These are phyloP conservation scores for Molanna angustata DNA, from an alignment of 2,888 invertebrate species.

Conservation along the genomic window DNA sequence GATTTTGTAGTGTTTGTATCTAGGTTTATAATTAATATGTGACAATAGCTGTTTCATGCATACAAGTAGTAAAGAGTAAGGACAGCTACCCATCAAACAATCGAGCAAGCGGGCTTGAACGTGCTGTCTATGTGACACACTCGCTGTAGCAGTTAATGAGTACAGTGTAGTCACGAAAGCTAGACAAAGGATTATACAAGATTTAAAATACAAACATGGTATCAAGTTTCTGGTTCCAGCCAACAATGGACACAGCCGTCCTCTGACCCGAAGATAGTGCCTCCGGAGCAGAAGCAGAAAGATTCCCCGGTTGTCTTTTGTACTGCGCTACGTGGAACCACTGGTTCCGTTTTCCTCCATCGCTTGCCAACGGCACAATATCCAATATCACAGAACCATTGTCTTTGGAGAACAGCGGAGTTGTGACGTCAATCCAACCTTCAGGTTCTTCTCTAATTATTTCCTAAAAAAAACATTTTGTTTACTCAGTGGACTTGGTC, in stretches of 20 bases:
- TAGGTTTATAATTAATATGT: too few species aligned
- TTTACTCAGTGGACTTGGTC: too few species aligned
- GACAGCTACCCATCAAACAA: too few species aligned
- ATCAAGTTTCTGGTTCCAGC: conserved; percentile 59
- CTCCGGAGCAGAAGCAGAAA: conserved; percentile 43
- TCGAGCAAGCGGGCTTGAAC: too few species aligned
- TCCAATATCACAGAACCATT: conserved; percentile 49
- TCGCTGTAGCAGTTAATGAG: too few species aligned
- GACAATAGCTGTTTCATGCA: too few species aligned
- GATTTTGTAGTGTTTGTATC: too few species aligned
- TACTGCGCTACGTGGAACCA: conserved; percentile 48
- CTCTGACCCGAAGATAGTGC: conserved; percentile 58
- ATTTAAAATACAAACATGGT: conserved; percentile 48
- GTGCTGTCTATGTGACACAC: too few species aligned
- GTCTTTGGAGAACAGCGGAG: conserved; percentile 55
- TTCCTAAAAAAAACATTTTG: conserved; percentile 40
- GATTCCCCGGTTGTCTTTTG: conserved; percentile 41
- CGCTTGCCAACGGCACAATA: conserved; percentile 41
- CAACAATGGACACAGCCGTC: conserved; percentile 58
- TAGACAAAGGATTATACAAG: too few species aligned
- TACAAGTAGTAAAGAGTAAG: too few species aligned
- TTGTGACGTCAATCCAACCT: conserved; percentile 68
- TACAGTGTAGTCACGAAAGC: too few species aligned
- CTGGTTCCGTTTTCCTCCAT: conserved; percentile 45
- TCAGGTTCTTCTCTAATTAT: conserved; percentile 55